These are phyloP conservation scores for Dromiciops gliroides DNA, from an alignment of 2,113 vertebrate genomes.

Conservation along the genomic window DNA sequence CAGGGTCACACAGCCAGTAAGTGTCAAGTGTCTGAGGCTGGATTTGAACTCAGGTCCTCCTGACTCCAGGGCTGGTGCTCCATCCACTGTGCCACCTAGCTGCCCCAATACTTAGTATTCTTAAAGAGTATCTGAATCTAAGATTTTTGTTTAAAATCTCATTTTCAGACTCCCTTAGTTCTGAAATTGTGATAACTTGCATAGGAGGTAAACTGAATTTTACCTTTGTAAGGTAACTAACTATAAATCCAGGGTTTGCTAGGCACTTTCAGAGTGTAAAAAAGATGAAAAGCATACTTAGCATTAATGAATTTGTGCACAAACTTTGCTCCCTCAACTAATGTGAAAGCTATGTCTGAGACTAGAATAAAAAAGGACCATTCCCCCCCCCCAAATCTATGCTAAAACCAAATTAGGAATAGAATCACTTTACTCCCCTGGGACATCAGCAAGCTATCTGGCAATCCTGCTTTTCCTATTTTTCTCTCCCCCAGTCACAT, in stretches of 20 bases:
- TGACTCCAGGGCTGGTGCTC: no score
- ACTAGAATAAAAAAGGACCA: constrained; percentile 11
- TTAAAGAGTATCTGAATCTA: constrained; percentile 29
- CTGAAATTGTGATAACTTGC: constrained; percentile 39
- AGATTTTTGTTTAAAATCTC: constrained; percentile 10
- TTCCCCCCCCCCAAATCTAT: not conserved
- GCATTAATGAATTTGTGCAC: not conserved
- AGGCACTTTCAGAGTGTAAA: constrained; percentile 6
- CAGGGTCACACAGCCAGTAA: no score
- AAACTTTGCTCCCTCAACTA: constrained; percentile 41
- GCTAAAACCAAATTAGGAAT: constrained; percentile 28
- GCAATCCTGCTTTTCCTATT: constrained; percentile 26
- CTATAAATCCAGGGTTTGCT: not conserved
- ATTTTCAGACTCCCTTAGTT: constrained; percentile 3
- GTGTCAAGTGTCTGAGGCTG: no score
- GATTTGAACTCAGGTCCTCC: no score
- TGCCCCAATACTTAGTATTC: not conserved
- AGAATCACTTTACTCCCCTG: constrained; percentile 13
- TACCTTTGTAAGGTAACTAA: not conserved
- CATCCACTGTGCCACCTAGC: no score
- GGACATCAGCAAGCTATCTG: not conserved
- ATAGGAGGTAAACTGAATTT: not conserved
- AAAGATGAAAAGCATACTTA: not conserved
- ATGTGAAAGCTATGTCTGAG: constrained; percentile 37
- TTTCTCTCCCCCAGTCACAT: not conserved